phyloP scores from a whole-genome alignment of 2,797 vertebrate species.

The Podarcis siculus region DNA sequence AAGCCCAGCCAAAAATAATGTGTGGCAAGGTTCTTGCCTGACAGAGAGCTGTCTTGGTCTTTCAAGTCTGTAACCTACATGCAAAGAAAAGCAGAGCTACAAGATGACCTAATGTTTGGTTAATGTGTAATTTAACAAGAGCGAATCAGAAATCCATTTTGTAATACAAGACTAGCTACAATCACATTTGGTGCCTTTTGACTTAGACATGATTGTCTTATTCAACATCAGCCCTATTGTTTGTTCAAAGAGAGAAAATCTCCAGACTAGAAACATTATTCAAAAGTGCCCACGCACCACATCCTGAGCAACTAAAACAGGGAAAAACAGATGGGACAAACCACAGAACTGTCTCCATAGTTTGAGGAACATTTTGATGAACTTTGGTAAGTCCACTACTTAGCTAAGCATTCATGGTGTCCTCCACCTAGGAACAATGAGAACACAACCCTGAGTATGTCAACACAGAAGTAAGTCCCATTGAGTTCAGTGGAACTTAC shows the following conservation, averaged over 20 bases:
- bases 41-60: conserved; percentile 42
- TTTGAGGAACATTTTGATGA: background rate
- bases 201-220: conserved; percentile 19
- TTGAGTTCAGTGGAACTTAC: too few species aligned
- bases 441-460: background rate
- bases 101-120: conserved; percentile 46
- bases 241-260: background rate
- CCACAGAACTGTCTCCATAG: background rate
- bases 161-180: conserved; percentile 24
- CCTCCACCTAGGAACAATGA: background rate
- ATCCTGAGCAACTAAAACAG: background rate
- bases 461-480: background rate
- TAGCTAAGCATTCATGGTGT: background rate
- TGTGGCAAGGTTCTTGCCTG: conserved; percentile 44
- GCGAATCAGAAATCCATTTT: conserved; percentile 45
- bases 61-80: conserved; percentile 33
- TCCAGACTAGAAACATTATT: background rate
- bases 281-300: background rate
- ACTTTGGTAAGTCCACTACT: background rate
- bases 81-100: conserved; percentile 24
- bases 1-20: conserved; percentile 63
- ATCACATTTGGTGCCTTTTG: conserved; percentile 34
- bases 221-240: background rate
- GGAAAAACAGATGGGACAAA: background rate
- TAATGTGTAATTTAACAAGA: conserved; percentile 36